Conservation (phyloP, 2,113 vertebrate genomes). For the Parus major region DNA sequence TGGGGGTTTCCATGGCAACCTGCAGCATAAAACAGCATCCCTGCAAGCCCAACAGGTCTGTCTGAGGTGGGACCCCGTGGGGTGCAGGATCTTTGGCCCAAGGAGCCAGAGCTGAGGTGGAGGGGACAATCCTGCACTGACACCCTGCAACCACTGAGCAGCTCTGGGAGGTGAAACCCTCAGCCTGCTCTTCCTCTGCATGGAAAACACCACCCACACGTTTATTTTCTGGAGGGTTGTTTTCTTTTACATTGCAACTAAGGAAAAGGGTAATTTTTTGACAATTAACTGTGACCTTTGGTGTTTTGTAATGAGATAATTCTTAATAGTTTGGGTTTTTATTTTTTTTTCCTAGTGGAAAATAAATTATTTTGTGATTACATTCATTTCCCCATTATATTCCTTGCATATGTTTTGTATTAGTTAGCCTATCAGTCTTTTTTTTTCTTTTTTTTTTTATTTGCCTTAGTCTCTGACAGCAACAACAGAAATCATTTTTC, state of each 20-base stretch:
- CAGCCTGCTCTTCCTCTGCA: neutral
- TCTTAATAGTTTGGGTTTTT: neutral
- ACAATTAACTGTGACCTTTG: neutral
- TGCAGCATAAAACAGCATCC: neutral
- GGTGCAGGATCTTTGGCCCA: neutral
- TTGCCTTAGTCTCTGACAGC: neutral
- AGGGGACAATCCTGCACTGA: neutral
- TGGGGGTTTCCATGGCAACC: conserved; percentile 17
- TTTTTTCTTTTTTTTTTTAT: neutral
- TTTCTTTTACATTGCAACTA: neutral
- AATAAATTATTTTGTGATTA: neutral
- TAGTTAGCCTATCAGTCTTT: neutral
- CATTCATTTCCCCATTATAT: neutral
- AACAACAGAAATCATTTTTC: neutral
- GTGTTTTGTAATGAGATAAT: neutral
- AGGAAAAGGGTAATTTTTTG: neutral
- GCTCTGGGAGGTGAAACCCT: neutral
- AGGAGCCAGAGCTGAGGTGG: fast-evolving
- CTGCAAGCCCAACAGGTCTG: neutral
- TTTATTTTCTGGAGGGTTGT: neutral
- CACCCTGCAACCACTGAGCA: neutral
- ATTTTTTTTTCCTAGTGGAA: neutral
- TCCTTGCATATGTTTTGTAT: neutral
- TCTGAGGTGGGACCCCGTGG: neutral
- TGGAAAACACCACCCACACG: neutral